phyloP scores from a whole-genome alignment of 1,140 invertebrate genomes.

The Drosophila eugracilis region DNA sequence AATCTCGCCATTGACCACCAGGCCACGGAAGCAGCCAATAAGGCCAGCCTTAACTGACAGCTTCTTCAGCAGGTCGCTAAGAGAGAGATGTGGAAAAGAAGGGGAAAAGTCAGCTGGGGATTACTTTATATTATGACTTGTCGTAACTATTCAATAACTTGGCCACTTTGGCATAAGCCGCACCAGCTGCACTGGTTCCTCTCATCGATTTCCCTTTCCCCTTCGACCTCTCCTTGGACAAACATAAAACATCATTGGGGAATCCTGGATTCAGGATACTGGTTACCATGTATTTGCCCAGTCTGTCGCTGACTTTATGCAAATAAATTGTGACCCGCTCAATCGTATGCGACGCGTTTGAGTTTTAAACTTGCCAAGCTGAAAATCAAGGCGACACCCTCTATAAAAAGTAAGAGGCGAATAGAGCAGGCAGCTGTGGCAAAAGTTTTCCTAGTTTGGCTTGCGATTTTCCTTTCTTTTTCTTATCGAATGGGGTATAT shows the following conservation, averaged over 20 bases:
- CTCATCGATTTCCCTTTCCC: slow-evolving; percentile 7
- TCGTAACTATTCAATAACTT: slow-evolving; percentile 76
- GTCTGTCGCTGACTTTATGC: slow-evolving; percentile 62
- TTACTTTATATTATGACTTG: slow-evolving; percentile 66
- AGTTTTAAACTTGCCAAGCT: slow-evolving; percentile 46
- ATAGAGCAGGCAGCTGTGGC: slow-evolving; percentile 23
- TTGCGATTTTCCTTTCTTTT: neutral
- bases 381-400: slow-evolving; percentile 48
- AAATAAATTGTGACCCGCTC: slow-evolving; percentile 61
- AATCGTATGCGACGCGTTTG: slow-evolving; percentile 28
- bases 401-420: slow-evolving; percentile 1
- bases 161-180: slow-evolving; percentile 39
- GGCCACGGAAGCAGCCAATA: slow-evolving; percentile 96
- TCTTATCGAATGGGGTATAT: slow-evolving; percentile 10
- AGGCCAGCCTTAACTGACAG: slow-evolving; percentile 93
- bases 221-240: slow-evolving; percentile 10
- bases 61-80: slow-evolving; percentile 91
- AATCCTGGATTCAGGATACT: slow-evolving; percentile 9
- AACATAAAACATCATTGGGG: slow-evolving; percentile 32
- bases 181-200: slow-evolving; percentile 11
- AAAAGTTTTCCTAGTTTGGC: slow-evolving; percentile 27
- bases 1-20: slow-evolving; percentile 96
- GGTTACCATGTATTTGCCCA: slow-evolving; percentile 3
- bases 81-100: slow-evolving; percentile 30
- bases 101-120: slow-evolving; percentile 19